Percentiles rank a stretch among this genome's conserved stretches.
These are phyloP conservation scores for Cynopterus sphinx DNA, from an alignment of 2,797 vertebrate species.

Conservation along the genomic window DNA sequence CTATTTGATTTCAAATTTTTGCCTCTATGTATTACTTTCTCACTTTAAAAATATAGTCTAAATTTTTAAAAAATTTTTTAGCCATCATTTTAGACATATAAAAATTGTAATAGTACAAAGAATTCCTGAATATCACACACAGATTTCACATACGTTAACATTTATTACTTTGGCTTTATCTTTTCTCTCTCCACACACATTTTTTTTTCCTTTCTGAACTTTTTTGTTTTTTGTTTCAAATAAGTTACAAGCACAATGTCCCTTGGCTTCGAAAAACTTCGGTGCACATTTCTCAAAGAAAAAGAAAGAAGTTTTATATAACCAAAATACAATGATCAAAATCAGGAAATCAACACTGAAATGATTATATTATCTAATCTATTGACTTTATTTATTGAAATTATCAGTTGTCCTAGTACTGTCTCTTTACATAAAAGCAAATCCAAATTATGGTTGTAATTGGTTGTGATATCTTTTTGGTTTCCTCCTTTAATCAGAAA, in stretches of 20 bases:
- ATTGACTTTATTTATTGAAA: not conserved
- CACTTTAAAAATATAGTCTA: conserved; percentile 29
- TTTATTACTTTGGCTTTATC: conserved; percentile 12
- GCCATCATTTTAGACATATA: conserved; percentile 22
- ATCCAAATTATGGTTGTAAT: not conserved
- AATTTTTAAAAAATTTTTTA: not conserved
- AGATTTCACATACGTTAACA: conserved; percentile 31
- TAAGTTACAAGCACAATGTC: not conserved
- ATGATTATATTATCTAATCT: not conserved
- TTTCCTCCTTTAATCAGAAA: not conserved
- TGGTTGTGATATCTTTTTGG: not conserved
- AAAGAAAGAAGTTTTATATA: not conserved
- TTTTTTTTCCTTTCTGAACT: not conserved
- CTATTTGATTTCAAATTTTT: not conserved
- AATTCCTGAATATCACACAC: not conserved
- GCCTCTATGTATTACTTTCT: not conserved
- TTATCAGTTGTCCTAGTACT: not conserved
- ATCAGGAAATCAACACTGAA: not conserved
- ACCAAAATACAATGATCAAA: not conserved
- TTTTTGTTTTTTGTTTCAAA: not conserved
- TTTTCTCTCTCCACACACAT: not conserved
- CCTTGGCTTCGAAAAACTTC: conserved; percentile 24
- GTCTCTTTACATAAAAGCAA: conserved; percentile 4
- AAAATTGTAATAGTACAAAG: not conserved
- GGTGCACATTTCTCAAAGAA: not conserved